phyloP scores from a whole-genome alignment of 2,888 invertebrate genomes.

The Schizotus pectinicornis region DNA sequence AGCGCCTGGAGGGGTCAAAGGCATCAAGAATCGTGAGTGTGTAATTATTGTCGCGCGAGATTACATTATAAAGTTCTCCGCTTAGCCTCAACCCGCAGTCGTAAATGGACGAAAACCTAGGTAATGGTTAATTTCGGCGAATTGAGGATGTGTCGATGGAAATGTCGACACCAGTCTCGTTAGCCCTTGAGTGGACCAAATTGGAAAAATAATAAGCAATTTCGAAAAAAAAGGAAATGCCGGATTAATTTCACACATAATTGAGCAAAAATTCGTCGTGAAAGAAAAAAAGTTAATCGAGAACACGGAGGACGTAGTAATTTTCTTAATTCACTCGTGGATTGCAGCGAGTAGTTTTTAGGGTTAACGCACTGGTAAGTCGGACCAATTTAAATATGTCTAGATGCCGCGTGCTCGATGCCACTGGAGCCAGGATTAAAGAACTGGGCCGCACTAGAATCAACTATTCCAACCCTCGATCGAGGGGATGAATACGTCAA shows the following conservation, averaged over 20 bases:
- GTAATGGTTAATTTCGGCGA: conserved; percentile 9
- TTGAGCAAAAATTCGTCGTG: conserved; percentile 39
- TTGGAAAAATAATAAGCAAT: conserved; percentile 8
- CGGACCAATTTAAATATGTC: conserved; percentile 25
- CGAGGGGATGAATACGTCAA: too few species aligned
- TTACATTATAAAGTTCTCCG: conserved; percentile 9
- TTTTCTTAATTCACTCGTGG: conserved; percentile 43
- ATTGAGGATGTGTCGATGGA: too few species aligned
- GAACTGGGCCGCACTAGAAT: conserved; percentile 18
- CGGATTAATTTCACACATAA: conserved; percentile 41
- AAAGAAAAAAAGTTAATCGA: conserved; percentile 41
- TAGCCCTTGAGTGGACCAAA: background rate
- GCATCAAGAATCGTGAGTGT: background rate
- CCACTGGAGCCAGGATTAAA: conserved; percentile 9
- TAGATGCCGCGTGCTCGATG: conserved; percentile 16
- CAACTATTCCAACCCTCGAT: conserved; percentile 3
- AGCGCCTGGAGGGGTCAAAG: too few species aligned
- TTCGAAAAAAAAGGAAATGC: conserved; percentile 21
- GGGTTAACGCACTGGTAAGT: conserved; percentile 40
- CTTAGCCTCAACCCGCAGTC: background rate
- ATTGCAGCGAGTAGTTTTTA: conserved; percentile 34
- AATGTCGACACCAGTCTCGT: too few species aligned
- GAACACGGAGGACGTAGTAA: conserved; percentile 41
- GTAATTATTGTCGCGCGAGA: conserved; percentile 17
- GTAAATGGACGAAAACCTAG: conserved; percentile 9